phyloP scores from a whole-genome alignment of 1,140 invertebrate genomes.

The Cydia amplana region DNA sequence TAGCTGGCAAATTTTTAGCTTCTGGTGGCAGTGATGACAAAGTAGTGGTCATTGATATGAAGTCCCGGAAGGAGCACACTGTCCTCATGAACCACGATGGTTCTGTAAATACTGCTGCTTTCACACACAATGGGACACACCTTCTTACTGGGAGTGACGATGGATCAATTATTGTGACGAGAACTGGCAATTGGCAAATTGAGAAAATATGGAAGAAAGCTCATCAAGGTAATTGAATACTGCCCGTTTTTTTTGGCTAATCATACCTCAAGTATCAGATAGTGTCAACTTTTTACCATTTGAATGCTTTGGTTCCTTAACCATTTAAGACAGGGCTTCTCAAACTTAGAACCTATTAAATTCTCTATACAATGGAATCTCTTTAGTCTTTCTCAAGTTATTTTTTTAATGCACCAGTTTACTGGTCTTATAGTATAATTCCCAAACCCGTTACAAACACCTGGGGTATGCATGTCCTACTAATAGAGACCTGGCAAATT shows the following conservation, averaged over 20 bases:
- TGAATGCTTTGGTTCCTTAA: neutral
- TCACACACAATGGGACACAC: slow-evolving; percentile 87
- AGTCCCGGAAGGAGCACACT: slow-evolving; percentile 86
- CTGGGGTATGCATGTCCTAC: no score
- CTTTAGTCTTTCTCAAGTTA: no score
- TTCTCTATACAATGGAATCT: no score
- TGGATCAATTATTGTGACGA: slow-evolving; percentile 89
- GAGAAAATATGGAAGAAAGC: slow-evolving; percentile 88
- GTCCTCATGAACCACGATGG: slow-evolving; percentile 90
- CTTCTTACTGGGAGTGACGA: slow-evolving; percentile 91
- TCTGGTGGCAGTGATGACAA: slow-evolving; percentile 95
- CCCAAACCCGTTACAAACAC: no score
- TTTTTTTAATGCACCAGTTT: no score
- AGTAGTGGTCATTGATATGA: slow-evolving; percentile 92
- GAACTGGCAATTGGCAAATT: slow-evolving; percentile 90
- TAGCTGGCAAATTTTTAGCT: slow-evolving; percentile 87
- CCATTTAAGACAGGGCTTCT: no score
- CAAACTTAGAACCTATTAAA: no score
- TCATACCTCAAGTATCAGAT: neutral
- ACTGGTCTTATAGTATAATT: no score
- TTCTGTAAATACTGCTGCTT: slow-evolving; percentile 88
- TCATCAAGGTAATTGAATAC: slow-evolving; percentile 80
- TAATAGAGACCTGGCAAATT: no score
- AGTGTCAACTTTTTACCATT: neutral
- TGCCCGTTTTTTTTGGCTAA: neutral